Evolutionary conservation across 2,113 vertebrate genomes (phyloP).

Genomic region (Lepisosteus oculatus): DNA sequence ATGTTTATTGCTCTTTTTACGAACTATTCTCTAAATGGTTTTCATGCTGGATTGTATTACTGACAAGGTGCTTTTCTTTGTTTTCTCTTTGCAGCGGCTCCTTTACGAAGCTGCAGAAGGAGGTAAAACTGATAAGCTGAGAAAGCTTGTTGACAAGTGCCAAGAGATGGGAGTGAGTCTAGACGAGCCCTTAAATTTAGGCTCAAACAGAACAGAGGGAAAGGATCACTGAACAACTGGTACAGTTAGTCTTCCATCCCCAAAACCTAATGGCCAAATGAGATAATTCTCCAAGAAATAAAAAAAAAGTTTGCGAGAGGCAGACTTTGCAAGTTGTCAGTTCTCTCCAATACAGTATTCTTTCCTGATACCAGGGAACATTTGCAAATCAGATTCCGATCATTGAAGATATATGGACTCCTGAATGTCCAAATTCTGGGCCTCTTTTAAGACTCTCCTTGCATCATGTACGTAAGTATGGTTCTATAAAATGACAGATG

Average conservation of each 20-base stretch:
- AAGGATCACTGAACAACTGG: constrained; percentile 74
- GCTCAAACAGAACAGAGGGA: constrained; percentile 77
- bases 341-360: constrained; percentile 56
- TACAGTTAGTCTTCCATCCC: constrained; percentile 67
- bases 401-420: constrained; percentile 78
- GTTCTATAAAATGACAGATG: constrained; percentile 85
- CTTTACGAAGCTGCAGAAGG: constrained; percentile 92
- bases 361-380: constrained; percentile 65
- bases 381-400: constrained; percentile 58
- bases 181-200: constrained; percentile 90
- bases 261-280: constrained; percentile 71
- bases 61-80: constrained; percentile 10
- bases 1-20: not conserved
- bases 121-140: constrained; percentile 88
- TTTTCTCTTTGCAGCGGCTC: constrained; percentile 78
- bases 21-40: not conserved
- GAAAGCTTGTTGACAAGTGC: constrained; percentile 87
- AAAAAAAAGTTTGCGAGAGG: constrained; percentile 52
- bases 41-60: not conserved
- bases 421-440: constrained; percentile 73
- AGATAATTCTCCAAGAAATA: constrained; percentile 64
- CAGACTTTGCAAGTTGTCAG: constrained; percentile 71
- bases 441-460: constrained; percentile 78
- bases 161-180: constrained; percentile 94
- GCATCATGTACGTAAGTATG: constrained; percentile 96